These are phyloP conservation scores for Xanthia icteritia DNA, from an alignment of 2,888 invertebrate species.

Conservation along the genomic window DNA sequence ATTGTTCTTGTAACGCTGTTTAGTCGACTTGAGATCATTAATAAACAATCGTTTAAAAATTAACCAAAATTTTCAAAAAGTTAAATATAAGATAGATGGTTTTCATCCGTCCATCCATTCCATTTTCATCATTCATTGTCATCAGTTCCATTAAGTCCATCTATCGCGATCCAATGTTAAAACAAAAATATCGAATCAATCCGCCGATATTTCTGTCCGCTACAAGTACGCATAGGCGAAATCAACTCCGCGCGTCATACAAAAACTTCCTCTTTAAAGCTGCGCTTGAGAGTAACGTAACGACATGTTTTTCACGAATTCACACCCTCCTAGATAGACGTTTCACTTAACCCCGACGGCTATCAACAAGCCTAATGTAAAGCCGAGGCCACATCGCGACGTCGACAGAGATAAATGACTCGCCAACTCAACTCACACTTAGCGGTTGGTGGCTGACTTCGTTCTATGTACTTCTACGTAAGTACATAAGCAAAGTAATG, in stretches of 20 bases:
- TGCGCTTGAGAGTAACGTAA: conserved; percentile 56
- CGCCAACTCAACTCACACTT: conserved; percentile 66
- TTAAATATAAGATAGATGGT: no score
- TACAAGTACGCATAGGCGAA: conserved; percentile 34
- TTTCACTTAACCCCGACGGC: conserved; percentile 75
- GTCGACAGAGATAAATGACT: conserved; percentile 83
- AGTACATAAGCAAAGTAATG: conserved; percentile 54
- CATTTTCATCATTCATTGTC: no score
- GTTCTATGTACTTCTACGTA: conserved; percentile 40
- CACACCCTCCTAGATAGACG: conserved; percentile 69
- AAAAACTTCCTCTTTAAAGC: conserved; percentile 57
- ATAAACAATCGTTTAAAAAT: not conserved
- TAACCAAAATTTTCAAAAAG: not conserved
- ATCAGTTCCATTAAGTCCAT: no score
- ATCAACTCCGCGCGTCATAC: conserved; percentile 32
- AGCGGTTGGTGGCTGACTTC: conserved; percentile 62
- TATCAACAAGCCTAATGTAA: conserved; percentile 80
- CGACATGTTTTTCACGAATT: conserved; percentile 69
- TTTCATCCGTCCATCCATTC: no score
- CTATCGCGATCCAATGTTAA: conserved; percentile 1
- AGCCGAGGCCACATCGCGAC: conserved; percentile 75
- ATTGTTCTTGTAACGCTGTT: not conserved
- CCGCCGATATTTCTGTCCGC: conserved; percentile 5
- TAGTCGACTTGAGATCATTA: not conserved
- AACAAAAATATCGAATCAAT: conserved; percentile 24